Base-by-base conservation (phyloP, 2,797 vertebrate species). In the Sarcoramphus papa region DNA sequence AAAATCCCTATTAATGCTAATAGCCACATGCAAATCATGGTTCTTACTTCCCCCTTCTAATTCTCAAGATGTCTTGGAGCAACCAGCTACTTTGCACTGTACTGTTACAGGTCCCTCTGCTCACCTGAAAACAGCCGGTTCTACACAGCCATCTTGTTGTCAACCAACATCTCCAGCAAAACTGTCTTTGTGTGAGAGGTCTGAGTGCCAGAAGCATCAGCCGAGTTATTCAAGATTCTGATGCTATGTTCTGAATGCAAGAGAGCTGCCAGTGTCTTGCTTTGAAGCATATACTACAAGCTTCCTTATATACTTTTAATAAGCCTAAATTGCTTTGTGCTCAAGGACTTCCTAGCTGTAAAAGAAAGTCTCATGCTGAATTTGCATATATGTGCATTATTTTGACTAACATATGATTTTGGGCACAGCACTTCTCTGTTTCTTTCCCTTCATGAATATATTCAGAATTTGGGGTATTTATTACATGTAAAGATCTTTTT, bases 1-100 rank as follows among this genome's bases (percentile, higher is more conserved):
- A 77, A 96, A 93, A 97, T 92, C 82, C 60, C 37, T 41, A 47
- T 93, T 96, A 97, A 95, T 89, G 54, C 87, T 79, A 73, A 92
- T 62, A 92, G 84, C 86, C 84, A 86, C 4, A 23, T 90, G 62
- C 89, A 92, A 96, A 90, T 84, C 47, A 62, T 22, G 41, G n/a
- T 76, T 79, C 45, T 75, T 83, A 51, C 67, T 89, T 90, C 68
- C 85, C 33, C 54, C 51, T 73, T 41, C 62, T 95, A 93, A 95
- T 94, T 96, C 88, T 82, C 57, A 75, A 79, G 69, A 81, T 18
- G 10, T 47, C 73, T 88, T 69, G 17, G 82, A 92, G 51, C 69
- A 86, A 37, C 37, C 89, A 90, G 74, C 64, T 95, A 30, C 57
- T 95, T 94, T 86, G 68, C 85, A 30, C 0, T 0, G 33, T 63